Base-by-base conservation (phyloP, 2,888 invertebrate species). In the Drosophila acutilabella region DNA sequence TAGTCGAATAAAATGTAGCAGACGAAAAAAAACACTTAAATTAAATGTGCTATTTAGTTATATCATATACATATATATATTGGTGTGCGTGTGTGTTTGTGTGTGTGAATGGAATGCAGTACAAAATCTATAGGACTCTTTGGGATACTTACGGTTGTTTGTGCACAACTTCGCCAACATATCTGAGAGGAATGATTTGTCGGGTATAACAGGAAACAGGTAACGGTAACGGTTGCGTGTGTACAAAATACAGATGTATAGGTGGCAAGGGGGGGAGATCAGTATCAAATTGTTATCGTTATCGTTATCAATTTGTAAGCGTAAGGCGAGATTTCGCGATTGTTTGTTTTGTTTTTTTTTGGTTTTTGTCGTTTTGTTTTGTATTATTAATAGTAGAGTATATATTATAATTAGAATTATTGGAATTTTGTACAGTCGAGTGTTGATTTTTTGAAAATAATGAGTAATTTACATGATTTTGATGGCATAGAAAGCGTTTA, bases 141-240 rank as follows among this genome's bases (percentile, higher is more conserved):
- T 53, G 64, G 54, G 74, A 30, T 91, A 95, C 95, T 95, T 94
- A 95, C 95, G 95, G 95, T 92, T 95, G 95, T 88, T 95, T 95
- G 92, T 95, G 95, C 92, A 95, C 94, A 90, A 95, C 95, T 93
- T 95, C 95, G 82, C 95, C 95, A 88, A 95, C 94, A 93, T 95
- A 94, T 93, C 95, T 95, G 93, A 58, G 79, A 59, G 60, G 73
- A 75, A 75, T 79, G 74, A 72, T 71, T 82, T 23, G 40, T 33
- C 30, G 47, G 54, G 71, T 40, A 54, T 62, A 36, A 36, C 36
- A 13, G 53, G 26, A 42, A 60, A 76, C 58, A 53, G 51, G 62
- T 52, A 73, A 58, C 75, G 51, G 60, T 36, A 50, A 50, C 74
- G 44, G 64, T 78, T 57, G 65, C 68, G 64, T 68, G 78, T 64